Evolutionary conservation across 1,140 invertebrate species (phyloP).

Genomic region (Drosophila parvula): DNA sequence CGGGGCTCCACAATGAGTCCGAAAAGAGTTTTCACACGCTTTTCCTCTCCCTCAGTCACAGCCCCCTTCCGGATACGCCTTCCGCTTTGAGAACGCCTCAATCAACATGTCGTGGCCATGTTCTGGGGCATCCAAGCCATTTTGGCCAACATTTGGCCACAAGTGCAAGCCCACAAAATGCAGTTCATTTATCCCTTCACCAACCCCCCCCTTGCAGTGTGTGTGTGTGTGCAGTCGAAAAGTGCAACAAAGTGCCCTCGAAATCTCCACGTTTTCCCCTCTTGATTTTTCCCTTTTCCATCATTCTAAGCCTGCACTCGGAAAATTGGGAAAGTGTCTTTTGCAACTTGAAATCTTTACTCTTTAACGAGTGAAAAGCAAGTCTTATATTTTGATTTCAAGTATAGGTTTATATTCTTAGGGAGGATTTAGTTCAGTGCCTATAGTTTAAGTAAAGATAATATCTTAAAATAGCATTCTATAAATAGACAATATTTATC

Average conservation of each 20-base stretch:
- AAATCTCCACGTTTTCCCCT: constrained; percentile 18
- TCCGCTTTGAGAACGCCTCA: constrained; percentile 44
- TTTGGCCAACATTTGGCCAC: constrained; percentile 78
- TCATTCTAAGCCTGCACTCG: constrained; percentile 21
- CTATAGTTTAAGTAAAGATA: background rate
- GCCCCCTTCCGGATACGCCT: background rate
- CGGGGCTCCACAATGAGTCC: background rate
- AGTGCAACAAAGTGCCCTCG: constrained; percentile 63
- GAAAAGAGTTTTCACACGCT: constrained; percentile 44
- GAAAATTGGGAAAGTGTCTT: background rate
- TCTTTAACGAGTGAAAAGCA: no score
- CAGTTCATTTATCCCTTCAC: constrained; percentile 43
- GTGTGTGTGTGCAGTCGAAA: constrained; percentile 48
- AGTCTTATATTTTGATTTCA: no score
- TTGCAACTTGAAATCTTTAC: background rate
- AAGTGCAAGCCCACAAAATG: constrained; percentile 79
- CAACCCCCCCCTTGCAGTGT: background rate
- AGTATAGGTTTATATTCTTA: no score
- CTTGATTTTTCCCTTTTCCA: background rate
- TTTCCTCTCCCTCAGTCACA: background rate
- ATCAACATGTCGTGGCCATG: constrained; percentile 78
- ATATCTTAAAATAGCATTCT: background rate
- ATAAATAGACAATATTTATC: background rate
- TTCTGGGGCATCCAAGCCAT: constrained; percentile 67
- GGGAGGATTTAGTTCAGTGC: background rate